Conservation (phyloP, 1,140 invertebrate species). For the Wiebesia pumilae region DNA sequence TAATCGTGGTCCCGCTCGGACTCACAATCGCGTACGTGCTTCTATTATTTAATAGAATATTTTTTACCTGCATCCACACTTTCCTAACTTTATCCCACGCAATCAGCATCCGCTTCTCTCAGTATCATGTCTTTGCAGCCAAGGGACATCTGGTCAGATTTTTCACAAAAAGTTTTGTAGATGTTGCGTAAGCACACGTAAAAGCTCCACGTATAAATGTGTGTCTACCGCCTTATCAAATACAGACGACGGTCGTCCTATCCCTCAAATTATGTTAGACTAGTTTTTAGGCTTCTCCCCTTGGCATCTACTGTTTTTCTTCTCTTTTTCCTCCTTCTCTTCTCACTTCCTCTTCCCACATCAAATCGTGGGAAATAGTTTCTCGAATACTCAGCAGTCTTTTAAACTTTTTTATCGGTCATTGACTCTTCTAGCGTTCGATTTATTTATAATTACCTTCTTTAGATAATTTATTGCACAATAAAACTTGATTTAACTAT, state of each 20-base stretch:
- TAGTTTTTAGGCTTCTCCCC: not conserved
- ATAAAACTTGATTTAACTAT: not conserved
- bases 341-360: not conserved
- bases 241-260: constrained; percentile 49
- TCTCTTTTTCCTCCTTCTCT: constrained; percentile 3
- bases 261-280: not conserved
- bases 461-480: not conserved
- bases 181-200: constrained; percentile 26
- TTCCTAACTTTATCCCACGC: constrained; percentile 22
- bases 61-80: constrained; percentile 28
- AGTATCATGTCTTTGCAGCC: not conserved
- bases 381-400: not conserved
- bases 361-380: constrained; percentile 41
- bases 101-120: not conserved
- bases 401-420: constrained; percentile 30
- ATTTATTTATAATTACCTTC: constrained; percentile 19
- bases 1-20: not conserved
- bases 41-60: constrained; percentile 6
- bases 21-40: not conserved
- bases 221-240: constrained; percentile 67
- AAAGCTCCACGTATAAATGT: constrained; percentile 20
- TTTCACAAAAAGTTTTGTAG: constrained; percentile 65
- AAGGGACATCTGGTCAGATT: constrained; percentile 71
- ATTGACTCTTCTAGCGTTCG: constrained; percentile 10
- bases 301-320: not conserved